These are phyloP conservation scores for Leucophora obtusa DNA, from an alignment of 2,888 invertebrate species.

Conservation along the genomic window DNA sequence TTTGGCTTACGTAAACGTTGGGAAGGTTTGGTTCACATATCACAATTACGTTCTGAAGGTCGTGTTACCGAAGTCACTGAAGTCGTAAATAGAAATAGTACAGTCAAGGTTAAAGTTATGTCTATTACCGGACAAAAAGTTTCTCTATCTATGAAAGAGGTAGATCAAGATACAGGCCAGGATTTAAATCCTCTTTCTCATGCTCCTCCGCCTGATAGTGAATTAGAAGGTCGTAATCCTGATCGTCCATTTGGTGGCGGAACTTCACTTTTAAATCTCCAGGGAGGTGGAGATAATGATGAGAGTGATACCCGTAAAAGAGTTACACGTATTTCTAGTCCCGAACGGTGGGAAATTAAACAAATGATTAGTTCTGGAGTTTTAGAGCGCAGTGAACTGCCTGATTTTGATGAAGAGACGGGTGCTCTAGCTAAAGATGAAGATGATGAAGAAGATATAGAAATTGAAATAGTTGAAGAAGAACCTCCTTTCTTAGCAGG, in stretches of 20 bases:
- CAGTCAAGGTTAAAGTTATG: constrained; percentile 94
- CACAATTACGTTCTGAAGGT: constrained; percentile 94
- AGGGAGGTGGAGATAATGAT: constrained; percentile 84
- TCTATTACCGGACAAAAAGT: constrained; percentile 96
- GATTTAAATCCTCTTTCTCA: constrained; percentile 94
- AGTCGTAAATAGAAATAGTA: constrained; percentile 93
- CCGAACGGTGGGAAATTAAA: constrained; percentile 98
- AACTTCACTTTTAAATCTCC: constrained; percentile 81
- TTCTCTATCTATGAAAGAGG: constrained; percentile 98
- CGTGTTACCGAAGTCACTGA: constrained; percentile 96
- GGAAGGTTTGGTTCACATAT: constrained; percentile 99
- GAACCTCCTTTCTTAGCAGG: constrained; percentile 97
- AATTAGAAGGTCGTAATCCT: constrained; percentile 87
- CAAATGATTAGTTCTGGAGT: constrained; percentile 97
- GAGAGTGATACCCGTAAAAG: constrained; percentile 90
- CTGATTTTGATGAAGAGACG: constrained; percentile 98
- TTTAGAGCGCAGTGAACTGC: constrained; percentile 94
- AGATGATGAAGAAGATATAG: constrained; percentile 97
- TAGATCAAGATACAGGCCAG: constrained; percentile 95
- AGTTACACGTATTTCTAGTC: constrained; percentile 95
- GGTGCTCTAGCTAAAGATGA: constrained; percentile 93
- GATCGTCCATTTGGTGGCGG: constrained; percentile 87
- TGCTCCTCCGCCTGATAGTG: constrained; percentile 81
- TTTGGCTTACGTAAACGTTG: constrained; percentile 92
- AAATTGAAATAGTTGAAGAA: constrained; percentile 99